Percentiles rank a stretch among this genome's conserved stretches.
Evolutionary conservation across 2,113 vertebrate species (phyloP).

Genomic region (Sakesphorus luctuosus): DNA sequence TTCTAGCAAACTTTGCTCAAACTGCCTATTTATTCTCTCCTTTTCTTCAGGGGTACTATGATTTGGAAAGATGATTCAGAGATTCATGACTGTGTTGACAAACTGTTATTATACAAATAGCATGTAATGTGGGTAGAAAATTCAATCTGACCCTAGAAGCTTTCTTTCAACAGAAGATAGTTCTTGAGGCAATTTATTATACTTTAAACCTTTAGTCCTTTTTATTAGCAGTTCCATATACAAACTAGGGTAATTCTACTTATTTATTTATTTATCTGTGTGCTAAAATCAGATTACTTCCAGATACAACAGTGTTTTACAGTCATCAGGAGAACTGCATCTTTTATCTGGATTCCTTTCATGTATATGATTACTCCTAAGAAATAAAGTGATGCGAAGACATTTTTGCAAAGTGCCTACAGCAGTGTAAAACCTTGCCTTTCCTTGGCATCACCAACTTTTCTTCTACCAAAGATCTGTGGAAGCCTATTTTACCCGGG

Average conservation of each 20-base stretch:
- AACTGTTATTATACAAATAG: background rate
- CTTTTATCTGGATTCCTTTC: constrained; percentile 1
- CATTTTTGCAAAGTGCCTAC: background rate
- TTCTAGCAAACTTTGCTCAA: background rate
- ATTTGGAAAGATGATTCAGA: background rate
- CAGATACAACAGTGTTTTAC: background rate
- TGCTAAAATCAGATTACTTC: constrained; percentile 14
- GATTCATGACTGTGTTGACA: background rate
- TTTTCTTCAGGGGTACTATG: background rate
- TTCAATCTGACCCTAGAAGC: background rate
- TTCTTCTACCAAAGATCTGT: background rate
- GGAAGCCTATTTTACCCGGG: background rate
- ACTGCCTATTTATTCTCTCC: background rate
- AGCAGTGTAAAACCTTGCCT: constrained; percentile 13
- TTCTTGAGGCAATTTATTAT: background rate
- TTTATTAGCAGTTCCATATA: background rate
- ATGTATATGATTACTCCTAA: background rate
- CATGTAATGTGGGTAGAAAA: background rate
- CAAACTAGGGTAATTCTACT: background rate
- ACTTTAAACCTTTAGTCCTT: background rate
- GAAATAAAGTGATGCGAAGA: constrained; percentile 16
- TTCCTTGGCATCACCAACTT: background rate
- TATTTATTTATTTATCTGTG: background rate
- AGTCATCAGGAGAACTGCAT: background rate
- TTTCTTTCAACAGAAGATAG: background rate